phyloP scores from a whole-genome alignment of 2,888 invertebrate species.

The Acrobasis consociella region DNA sequence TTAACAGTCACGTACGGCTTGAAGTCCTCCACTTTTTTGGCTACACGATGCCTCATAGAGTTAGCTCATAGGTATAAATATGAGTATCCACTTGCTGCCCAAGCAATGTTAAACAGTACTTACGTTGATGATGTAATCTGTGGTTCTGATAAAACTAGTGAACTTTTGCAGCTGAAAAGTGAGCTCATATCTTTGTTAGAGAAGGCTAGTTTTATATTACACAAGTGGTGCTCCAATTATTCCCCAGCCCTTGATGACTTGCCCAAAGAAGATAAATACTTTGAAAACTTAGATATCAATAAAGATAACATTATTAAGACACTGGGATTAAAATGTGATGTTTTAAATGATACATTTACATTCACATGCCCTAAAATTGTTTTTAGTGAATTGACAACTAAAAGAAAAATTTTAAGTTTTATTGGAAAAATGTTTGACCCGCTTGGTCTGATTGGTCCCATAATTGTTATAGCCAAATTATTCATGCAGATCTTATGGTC shows the following conservation, averaged over 20 bases:
- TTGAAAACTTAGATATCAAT: not conserved
- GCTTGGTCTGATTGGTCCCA: slow-evolving; percentile 31
- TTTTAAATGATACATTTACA: not conserved
- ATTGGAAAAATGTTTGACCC: slow-evolving; percentile 33
- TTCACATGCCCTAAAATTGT: not conserved
- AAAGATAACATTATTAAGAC: not conserved
- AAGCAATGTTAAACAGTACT: slow-evolving; percentile 3
- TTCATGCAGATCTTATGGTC: slow-evolving; percentile 28
- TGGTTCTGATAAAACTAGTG: not conserved
- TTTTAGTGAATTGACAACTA: slow-evolving; percentile 17
- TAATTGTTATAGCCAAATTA: slow-evolving; percentile 29
- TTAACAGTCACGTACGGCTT: slow-evolving; percentile 31
- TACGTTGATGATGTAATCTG: slow-evolving; percentile 26
- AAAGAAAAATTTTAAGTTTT: slow-evolving; percentile 31
- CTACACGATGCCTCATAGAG: slow-evolving; percentile 29
- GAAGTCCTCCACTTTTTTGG: slow-evolving; percentile 26
- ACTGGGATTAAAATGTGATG: slow-evolving; percentile 8
- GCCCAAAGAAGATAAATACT: not conserved
- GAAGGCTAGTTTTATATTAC: slow-evolving; percentile 19
- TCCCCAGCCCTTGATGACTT: slow-evolving; percentile 5
- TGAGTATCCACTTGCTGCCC: slow-evolving; percentile 24
- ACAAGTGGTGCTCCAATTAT: slow-evolving; percentile 25
- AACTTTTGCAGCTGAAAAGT: not conserved
- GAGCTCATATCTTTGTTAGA: not conserved
- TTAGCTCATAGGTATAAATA: slow-evolving; percentile 21